Evolutionary conservation across 2,113 vertebrate genomes (phyloP).

Genomic region (Plestiodon gilberti): DNA sequence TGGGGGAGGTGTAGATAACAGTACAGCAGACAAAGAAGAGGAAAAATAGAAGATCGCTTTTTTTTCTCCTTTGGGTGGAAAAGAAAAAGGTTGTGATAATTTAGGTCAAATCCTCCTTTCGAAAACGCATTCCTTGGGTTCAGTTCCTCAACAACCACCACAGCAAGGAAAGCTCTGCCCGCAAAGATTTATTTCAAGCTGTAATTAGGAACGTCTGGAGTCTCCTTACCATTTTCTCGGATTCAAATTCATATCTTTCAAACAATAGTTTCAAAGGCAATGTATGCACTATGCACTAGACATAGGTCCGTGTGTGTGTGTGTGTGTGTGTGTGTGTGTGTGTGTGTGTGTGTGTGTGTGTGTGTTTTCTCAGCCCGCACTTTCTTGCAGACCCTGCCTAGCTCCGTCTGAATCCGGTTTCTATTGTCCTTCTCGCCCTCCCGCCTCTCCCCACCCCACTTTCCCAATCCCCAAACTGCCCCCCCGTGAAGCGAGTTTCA

Average conservation of each 20-base stretch:
- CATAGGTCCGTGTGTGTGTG: conserved; percentile 36
- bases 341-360: background rate
- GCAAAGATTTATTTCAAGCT: conserved; percentile 87
- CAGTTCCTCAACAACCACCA: conserved; percentile 65
- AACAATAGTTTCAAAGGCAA: conserved; percentile 18
- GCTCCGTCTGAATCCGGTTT: conserved; percentile 55
- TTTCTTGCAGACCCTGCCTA: conserved; percentile 60
- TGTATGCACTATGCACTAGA: no score
- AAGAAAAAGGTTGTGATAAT: conserved; percentile 71
- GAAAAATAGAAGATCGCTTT: conserved; percentile 75
- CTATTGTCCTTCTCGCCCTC: conserved; percentile 66
- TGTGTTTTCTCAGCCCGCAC: conserved; percentile 66
- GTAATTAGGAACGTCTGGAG: conserved; percentile 96
- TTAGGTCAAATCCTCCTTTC: conserved; percentile 68
- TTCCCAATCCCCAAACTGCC: background rate
- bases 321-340: background rate
- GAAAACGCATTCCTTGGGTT: conserved; percentile 82
- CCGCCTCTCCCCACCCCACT: background rate
- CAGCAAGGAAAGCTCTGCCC: conserved; percentile 78
- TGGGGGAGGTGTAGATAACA: conserved; percentile 86
- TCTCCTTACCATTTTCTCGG: conserved; percentile 80
- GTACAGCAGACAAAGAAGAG: conserved; percentile 89
- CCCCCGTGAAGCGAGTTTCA: conserved; percentile 62
- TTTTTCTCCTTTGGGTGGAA: background rate
- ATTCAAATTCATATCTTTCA: conserved; percentile 74